A percentile compares a stretch with the other conserved stretches of the same genome.
Evolutionary conservation across 64 coral and sea anemone species (phyloP).

Genomic region (Cladopsammia gracilis): DNA sequence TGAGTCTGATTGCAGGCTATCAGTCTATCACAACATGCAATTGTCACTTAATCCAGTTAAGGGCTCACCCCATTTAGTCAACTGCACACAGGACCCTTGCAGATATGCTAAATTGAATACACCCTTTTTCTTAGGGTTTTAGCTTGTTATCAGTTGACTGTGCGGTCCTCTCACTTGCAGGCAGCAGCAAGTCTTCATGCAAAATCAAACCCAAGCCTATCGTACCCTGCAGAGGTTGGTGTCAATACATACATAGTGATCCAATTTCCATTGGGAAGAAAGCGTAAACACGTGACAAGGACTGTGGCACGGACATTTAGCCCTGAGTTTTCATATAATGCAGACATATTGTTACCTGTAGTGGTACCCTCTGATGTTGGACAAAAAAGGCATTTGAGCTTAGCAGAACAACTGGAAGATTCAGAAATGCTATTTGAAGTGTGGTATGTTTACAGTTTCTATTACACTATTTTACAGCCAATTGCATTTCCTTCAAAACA

Average conservation of each 20-base stretch:
- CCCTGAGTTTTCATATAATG: conserved; percentile 86
- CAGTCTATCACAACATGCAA: too few relatives aligned
- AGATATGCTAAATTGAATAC: too few relatives aligned
- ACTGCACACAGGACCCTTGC: too few relatives aligned
- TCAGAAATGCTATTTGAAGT: conserved; percentile 92
- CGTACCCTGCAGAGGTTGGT: conserved; percentile 92
- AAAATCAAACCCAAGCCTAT: conserved; percentile 58
- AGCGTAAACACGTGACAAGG: conserved; percentile 68
- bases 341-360: conserved; percentile 77
- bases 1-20: too few relatives aligned
- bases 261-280: conserved; percentile 85
- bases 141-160: neutral
- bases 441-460: conserved; percentile 77
- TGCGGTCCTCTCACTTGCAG: conserved; percentile 9
- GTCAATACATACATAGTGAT: conserved; percentile 86
- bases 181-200: conserved; percentile 66
- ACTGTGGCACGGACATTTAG: conserved; percentile 91
- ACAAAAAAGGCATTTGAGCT: conserved; percentile 55
- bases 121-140: too few relatives aligned
- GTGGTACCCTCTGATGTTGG: conserved; percentile 24
- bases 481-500: too few relatives aligned
- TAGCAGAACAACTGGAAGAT: conserved; percentile 91
- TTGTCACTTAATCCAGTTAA: too few relatives aligned
- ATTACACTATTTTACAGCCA: neutral
- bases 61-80: too few relatives aligned